Percentiles rank a stretch among this genome's conserved stretches.
phyloP scores from a whole-genome alignment of 2,888 invertebrate species.

The Perizoma flavofasciatum region DNA sequence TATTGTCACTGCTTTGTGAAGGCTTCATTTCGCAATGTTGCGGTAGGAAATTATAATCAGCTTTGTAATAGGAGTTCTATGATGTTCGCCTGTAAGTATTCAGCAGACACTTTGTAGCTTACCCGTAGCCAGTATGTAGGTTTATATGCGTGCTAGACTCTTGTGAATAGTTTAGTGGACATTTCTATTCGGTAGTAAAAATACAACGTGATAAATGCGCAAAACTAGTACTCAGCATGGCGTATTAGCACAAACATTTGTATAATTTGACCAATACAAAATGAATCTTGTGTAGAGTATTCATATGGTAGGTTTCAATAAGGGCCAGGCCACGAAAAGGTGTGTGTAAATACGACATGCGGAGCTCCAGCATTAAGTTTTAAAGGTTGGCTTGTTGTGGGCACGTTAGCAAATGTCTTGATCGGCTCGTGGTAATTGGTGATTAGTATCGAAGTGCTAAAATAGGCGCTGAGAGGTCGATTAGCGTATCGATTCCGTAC shows the following conservation, averaged over 20 bases:
- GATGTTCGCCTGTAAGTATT: constrained; percentile 7
- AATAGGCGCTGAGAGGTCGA: constrained; percentile 64
- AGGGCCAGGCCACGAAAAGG: no score
- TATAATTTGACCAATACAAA: constrained; percentile 7
- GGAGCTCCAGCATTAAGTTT: constrained; percentile 23
- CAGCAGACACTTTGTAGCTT: constrained; percentile 18
- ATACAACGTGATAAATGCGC: constrained; percentile 13
- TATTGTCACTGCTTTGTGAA: constrained; percentile 21
- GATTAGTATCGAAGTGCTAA: constrained; percentile 76
- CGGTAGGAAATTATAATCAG: constrained; percentile 4
- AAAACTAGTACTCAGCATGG: no score
- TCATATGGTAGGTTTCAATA: constrained; percentile 7
- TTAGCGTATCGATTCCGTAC: constrained; percentile 70
- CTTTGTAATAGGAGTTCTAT: constrained; percentile 7
- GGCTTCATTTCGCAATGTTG: constrained; percentile 24
- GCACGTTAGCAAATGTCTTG: constrained; percentile 51
- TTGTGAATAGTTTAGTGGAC: constrained; percentile 20
- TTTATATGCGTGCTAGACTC: constrained; percentile 15
- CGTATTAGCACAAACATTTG: constrained; percentile 32
- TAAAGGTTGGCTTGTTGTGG: constrained; percentile 35
- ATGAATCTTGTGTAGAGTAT: constrained; percentile 5
- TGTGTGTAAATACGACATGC: neutral
- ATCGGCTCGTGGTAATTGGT: constrained; percentile 67
- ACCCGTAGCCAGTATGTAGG: constrained; percentile 19
- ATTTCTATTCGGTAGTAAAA: constrained; percentile 28